These are phyloP conservation scores for Pinna nobilis DNA, from an alignment of 1,140 invertebrate genomes.

Conservation along the genomic window DNA sequence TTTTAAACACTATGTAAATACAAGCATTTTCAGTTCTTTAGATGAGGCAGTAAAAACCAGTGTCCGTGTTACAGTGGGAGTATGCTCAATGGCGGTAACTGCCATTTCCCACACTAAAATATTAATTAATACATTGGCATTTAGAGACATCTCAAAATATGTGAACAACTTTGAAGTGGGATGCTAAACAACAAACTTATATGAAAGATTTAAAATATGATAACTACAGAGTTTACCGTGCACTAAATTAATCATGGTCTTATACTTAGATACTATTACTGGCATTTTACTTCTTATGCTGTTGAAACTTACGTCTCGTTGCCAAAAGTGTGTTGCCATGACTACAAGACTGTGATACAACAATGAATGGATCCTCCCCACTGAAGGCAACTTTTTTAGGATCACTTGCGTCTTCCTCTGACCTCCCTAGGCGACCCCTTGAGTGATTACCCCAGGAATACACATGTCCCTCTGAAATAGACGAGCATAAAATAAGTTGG, in stretches of 20 bases:
- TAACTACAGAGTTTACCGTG: too few relatives aligned
- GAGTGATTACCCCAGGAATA: conserved; percentile 72
- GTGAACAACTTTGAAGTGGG: not conserved
- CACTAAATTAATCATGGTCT: too few relatives aligned
- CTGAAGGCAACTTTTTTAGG: conserved; percentile 62
- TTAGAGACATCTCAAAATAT: too few relatives aligned
- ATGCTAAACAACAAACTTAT: not conserved
- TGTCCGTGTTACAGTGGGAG: too few relatives aligned
- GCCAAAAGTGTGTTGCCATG: conserved; percentile 72
- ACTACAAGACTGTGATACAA: conserved; percentile 67
- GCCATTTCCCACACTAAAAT: too few relatives aligned
- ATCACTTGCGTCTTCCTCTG: conserved; percentile 52
- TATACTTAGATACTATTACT: too few relatives aligned
- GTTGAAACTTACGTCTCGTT: conserved; percentile 61
- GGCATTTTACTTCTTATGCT: not conserved
- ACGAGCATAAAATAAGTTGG: not conserved
- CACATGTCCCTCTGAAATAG: conserved; percentile 63
- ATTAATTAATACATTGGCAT: too few relatives aligned
- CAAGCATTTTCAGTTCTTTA: too few relatives aligned
- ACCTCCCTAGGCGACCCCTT: conserved; percentile 67
- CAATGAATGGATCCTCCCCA: conserved; percentile 59
- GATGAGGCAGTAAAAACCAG: too few relatives aligned
- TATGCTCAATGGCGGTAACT: too few relatives aligned
- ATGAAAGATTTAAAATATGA: too few relatives aligned
- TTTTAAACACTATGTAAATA: too few relatives aligned